Conservation (phyloP, 1,140 invertebrate species). For the Ctenoplectra terminalis region DNA sequence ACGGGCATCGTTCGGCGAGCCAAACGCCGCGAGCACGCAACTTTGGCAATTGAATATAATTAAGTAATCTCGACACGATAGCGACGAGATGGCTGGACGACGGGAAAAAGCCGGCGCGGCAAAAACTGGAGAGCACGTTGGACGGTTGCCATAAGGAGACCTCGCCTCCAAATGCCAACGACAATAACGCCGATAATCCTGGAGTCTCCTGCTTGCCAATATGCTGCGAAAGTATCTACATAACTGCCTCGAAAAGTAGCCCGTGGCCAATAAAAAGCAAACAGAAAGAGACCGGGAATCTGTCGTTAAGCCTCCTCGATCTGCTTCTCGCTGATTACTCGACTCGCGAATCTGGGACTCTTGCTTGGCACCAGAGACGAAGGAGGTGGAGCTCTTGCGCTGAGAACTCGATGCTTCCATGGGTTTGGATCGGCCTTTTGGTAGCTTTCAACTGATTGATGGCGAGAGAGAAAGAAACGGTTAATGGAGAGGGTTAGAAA, state of each 20-base stretch:
- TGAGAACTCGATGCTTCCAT: not conserved
- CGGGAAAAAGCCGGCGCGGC: slow-evolving; percentile 45
- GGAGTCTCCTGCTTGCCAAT: slow-evolving; percentile 76
- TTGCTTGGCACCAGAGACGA: slow-evolving; percentile 39
- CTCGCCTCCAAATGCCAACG: slow-evolving; percentile 69
- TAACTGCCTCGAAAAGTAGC: slow-evolving; percentile 78
- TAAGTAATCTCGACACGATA: slow-evolving; percentile 70
- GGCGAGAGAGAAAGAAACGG: not conserved
- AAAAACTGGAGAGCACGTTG: slow-evolving; percentile 71
- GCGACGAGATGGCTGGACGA: slow-evolving; percentile 56
- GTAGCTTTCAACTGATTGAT: not conserved
- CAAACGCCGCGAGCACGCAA: slow-evolving; percentile 60
- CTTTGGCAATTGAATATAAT: slow-evolving; percentile 82
- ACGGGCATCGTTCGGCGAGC: slow-evolving; percentile 10
- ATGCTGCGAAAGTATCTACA: slow-evolving; percentile 78
- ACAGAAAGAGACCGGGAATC: slow-evolving; percentile 61
- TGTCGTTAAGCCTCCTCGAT: slow-evolving; percentile 63
- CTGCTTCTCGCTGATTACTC: slow-evolving; percentile 45
- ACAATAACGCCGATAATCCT: slow-evolving; percentile 78
- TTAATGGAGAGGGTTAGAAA: not conserved
- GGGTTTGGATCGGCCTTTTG: not conserved
- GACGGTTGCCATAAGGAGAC: slow-evolving; percentile 79
- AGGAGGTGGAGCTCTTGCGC: slow-evolving; percentile 12
- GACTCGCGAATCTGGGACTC: slow-evolving; percentile 39
- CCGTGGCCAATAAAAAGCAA: slow-evolving; percentile 77